Base-by-base conservation (phyloP, 2,888 invertebrate genomes). In the Campoplex capitator region DNA sequence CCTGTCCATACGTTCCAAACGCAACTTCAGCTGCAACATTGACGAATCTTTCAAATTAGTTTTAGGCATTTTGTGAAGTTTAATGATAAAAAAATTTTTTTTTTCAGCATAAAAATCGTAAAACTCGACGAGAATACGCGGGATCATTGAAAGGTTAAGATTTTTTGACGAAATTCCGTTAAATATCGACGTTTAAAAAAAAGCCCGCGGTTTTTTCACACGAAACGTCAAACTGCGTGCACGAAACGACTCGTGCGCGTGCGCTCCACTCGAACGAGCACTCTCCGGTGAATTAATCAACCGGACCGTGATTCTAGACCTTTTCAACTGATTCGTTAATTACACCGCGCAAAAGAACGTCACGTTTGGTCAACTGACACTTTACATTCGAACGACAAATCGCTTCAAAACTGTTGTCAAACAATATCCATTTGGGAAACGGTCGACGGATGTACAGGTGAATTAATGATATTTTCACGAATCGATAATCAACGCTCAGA, bases 1-100 rank as follows among this genome's bases (percentile, higher is more conserved):
- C 90, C 96, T 95, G 93, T 97, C 97, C 95, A 96, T 96, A 89
- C 96, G 96, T 92, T 96, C 96, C 93, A 97, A 94, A 86, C 96
- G 96, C 89, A 96, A 95, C 92, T 96, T 96, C 86, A 97, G 95
- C 97, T 97, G 95, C 11, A 96, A 95, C 84, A 89, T 71, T 74
- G 85, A 45, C 42, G 87, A 80, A 38, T 38, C 74, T 68, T 80
- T 58, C 11, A 7, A 1, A 2, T 58, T 58, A 45, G 70, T 67
- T 48, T 81, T 77, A 35, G 71, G 13, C 54, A 76, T 77, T 71
- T 73, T 48, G 2, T 0, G 3, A 62, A 58, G 8, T 13, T 16
- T 1, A 16, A 32, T 6, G 6, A 51, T 6, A 4, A 0, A 11
- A 62, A 42, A 23, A 23, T 0, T 23, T 32, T 62, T 32, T 62